phyloP scores from a whole-genome alignment of 2,797 vertebrate genomes.

The Hemibagrus guttatus region DNA sequence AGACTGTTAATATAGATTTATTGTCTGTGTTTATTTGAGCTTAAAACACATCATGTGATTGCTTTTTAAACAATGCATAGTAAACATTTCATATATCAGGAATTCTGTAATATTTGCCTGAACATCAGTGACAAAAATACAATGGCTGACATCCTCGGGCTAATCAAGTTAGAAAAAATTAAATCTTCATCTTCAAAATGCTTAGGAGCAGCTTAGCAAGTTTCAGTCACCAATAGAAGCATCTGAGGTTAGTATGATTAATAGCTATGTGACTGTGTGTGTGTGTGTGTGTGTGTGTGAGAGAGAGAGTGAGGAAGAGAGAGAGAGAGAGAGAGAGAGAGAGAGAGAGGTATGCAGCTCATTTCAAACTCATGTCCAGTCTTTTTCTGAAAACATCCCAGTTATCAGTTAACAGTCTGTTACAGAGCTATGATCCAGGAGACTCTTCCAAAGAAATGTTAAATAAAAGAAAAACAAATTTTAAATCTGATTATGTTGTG shows the following conservation, averaged over 20 bases:
- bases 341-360: neutral
- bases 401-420: neutral
- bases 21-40: neutral
- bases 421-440: neutral
- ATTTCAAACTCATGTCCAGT: too few relatives aligned
- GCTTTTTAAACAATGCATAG: neutral
- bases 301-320: neutral
- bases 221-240: neutral
- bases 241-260: neutral
- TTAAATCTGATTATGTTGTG: neutral
- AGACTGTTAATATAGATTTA: neutral
- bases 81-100: neutral
- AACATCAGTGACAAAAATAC: neutral
- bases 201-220: neutral
- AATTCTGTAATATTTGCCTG: neutral
- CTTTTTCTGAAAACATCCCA: neutral
- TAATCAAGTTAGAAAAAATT: neutral
- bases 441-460: neutral
- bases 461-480: neutral
- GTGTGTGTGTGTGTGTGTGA: neutral
- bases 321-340: too few relatives aligned
- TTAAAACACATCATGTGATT: neutral
- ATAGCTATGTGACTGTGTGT: neutral
- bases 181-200: neutral
- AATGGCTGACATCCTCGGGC: neutral